phyloP scores from a whole-genome alignment of 2,888 invertebrate genomes.

The Pheosia tremula region DNA sequence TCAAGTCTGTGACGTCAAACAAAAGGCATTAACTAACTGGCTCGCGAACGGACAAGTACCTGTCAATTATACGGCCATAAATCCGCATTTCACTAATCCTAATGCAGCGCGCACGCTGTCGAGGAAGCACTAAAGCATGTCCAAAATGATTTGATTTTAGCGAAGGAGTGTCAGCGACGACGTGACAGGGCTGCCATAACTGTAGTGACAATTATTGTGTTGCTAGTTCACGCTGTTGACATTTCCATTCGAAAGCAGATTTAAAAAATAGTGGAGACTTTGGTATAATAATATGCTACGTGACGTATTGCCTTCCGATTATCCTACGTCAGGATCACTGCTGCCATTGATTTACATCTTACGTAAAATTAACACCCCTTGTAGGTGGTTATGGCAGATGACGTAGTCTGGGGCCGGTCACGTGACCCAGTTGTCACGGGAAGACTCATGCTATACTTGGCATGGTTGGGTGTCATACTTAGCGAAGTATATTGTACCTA shows the following conservation, averaged over 20 bases:
- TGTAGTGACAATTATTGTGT: slow-evolving; percentile 12
- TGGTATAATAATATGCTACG: no score
- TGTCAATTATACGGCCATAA: slow-evolving; percentile 41
- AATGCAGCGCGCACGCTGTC: slow-evolving; percentile 36
- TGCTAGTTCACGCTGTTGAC: not conserved
- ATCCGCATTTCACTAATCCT: slow-evolving; percentile 41
- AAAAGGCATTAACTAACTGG: slow-evolving; percentile 1
- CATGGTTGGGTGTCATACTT: no score
- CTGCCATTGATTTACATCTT: no score
- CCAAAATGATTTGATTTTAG: slow-evolving; percentile 51
- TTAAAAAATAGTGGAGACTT: not conserved
- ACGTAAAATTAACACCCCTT: no score
- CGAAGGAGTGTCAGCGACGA: slow-evolving; percentile 56
- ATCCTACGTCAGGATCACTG: no score
- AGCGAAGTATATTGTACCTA: no score
- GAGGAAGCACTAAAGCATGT: slow-evolving; percentile 56
- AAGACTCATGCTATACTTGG: no score
- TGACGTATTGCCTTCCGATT: no score
- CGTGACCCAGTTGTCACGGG: no score
- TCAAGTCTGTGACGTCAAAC: slow-evolving; percentile 6
- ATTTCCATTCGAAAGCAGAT: not conserved
- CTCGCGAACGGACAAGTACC: slow-evolving; percentile 13
- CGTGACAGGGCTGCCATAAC: slow-evolving; percentile 31
- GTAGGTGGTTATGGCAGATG: no score
- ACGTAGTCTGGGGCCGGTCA: no score